A percentile compares a stretch with the other conserved stretches of the same genome.
phyloP scores from a whole-genome alignment of 2,888 invertebrate species.

The Aproaerema taeniolella region DNA sequence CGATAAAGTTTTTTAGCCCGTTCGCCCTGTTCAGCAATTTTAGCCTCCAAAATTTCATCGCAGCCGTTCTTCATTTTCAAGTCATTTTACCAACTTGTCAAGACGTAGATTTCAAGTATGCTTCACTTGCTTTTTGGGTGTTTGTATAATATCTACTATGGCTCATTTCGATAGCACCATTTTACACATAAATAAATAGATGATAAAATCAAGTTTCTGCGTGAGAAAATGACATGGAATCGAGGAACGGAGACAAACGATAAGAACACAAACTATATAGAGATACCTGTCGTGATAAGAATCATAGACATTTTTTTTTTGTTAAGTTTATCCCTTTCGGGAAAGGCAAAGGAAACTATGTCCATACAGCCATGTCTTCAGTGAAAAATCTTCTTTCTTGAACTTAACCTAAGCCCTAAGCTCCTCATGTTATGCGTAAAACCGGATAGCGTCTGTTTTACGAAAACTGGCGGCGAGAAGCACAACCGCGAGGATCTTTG shows the following conservation, averaged over 20 bases:
- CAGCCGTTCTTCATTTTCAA: slow-evolving; percentile 72
- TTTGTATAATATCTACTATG: slow-evolving; percentile 27
- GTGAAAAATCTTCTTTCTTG: no score
- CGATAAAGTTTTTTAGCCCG: slow-evolving; percentile 72
- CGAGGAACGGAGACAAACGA: slow-evolving; percentile 4
- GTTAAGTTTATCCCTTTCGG: no score
- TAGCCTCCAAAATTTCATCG: slow-evolving; percentile 62
- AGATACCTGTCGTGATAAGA: no score
- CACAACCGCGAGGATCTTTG: no score
- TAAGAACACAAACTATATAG: neutral
- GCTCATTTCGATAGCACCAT: slow-evolving; percentile 46
- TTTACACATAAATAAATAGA: slow-evolving; percentile 30
- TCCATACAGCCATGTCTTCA: no score
- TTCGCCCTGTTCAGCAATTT: slow-evolving; percentile 63
- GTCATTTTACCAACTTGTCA: slow-evolving; percentile 67
- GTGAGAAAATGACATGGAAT: slow-evolving; percentile 12
- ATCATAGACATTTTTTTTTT: no score
- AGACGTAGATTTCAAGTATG: slow-evolving; percentile 48
- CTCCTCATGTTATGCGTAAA: no score
- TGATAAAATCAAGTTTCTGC: slow-evolving; percentile 17
- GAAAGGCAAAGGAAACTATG: no score
- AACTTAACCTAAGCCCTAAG: no score
- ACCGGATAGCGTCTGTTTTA: no score
- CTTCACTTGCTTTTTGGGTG: slow-evolving; percentile 29
- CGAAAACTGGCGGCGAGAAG: no score